Percentiles rank a stretch among this genome's conserved stretches.
phyloP scores from a whole-genome alignment of 2,888 invertebrate species.

The Chaitophorus viminalis region DNA sequence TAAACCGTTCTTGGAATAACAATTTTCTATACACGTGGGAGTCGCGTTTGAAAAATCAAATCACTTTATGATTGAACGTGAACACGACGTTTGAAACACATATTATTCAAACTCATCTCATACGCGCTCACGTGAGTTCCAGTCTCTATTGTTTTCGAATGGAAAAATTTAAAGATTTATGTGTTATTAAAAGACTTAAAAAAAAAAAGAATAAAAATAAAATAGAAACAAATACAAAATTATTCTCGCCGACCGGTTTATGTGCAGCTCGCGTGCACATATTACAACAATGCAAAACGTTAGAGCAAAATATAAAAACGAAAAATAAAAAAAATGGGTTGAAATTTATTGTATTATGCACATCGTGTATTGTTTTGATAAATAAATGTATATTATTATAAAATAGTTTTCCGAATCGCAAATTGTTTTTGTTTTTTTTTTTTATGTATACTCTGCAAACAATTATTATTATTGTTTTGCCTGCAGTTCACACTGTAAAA shows the following conservation, averaged over 20 bases:
- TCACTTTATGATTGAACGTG: slow-evolving; percentile 11
- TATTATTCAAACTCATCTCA: slow-evolving; percentile 25
- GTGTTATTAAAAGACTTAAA: slow-evolving; percentile 39
- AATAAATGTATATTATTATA: slow-evolving; percentile 19
- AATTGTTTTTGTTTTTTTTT: slow-evolving; percentile 11
- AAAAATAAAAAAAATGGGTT: slow-evolving; percentile 11
- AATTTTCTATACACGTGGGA: neutral
- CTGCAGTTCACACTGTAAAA: neutral
- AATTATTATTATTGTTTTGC: neutral
- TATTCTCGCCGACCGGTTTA: slow-evolving; percentile 46
- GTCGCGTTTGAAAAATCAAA: neutral
- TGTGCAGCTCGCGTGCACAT: too few species aligned
- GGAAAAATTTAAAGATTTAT: slow-evolving; percentile 50
- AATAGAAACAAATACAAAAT: neutral
- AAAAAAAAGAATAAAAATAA: neutral
- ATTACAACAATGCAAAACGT: slow-evolving; percentile 44
- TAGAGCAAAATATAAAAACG: neutral
- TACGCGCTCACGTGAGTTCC: neutral
- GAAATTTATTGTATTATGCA: slow-evolving; percentile 39
- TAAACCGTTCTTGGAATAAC: neutral
- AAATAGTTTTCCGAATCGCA: slow-evolving; percentile 26
- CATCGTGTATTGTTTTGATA: slow-evolving; percentile 52
- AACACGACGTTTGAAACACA: slow-evolving; percentile 25
- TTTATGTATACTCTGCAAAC: neutral
- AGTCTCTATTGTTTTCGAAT: slow-evolving; percentile 42